phyloP scores from a whole-genome alignment of 1,140 invertebrate species.

The Formica selysi region DNA sequence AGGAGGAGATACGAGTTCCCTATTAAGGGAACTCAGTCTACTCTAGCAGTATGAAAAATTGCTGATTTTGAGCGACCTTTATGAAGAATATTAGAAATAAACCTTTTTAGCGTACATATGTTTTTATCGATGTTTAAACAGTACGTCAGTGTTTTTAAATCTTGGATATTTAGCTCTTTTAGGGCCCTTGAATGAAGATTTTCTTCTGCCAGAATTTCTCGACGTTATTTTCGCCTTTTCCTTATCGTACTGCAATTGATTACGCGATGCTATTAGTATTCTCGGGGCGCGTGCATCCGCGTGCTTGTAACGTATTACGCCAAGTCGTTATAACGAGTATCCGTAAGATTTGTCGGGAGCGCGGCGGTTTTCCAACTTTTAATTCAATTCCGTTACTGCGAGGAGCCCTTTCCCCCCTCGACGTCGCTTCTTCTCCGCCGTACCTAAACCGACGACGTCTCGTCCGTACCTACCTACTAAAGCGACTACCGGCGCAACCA shows the following conservation, averaged over 20 bases:
- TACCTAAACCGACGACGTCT: background rate
- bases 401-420: background rate
- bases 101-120: too few species aligned
- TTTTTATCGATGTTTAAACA: too few species aligned
- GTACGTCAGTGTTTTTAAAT: too few species aligned
- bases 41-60: too few species aligned
- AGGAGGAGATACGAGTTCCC: background rate
- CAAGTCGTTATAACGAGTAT: conserved; percentile 65
- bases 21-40: background rate
- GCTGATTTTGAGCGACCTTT: too few species aligned
- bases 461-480: conserved; percentile 12
- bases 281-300: conserved; percentile 25
- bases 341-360: conserved; percentile 59
- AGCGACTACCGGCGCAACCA: conserved; percentile 47
- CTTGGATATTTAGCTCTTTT: too few species aligned
- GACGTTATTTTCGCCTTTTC: background rate
- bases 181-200: too few species aligned
- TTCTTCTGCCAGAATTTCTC: background rate
- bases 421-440: background rate
- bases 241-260: conserved; percentile 4
- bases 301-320: conserved; percentile 53
- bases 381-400: conserved; percentile 74
- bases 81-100: too few species aligned
- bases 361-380: conserved; percentile 66
- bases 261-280: background rate